Evolutionary conservation across 2,113 vertebrate genomes (phyloP), one percentile per base, ranked within the genome.

Genomic region (Oceanites oceanicus): DNA sequence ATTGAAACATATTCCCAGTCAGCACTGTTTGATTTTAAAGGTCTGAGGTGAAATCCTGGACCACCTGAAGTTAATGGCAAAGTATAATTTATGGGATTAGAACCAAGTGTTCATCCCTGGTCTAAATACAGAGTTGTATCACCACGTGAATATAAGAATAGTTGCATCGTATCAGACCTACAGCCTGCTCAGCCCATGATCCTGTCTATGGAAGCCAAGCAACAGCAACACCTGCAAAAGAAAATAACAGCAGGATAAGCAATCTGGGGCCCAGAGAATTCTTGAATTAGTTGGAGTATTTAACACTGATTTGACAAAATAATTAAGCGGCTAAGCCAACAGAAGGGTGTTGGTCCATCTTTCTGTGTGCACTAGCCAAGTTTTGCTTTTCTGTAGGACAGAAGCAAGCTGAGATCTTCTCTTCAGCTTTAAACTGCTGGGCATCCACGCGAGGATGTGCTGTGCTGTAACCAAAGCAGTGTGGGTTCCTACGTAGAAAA

Each of bases 271-370:
- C 19, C 44, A 90, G 77, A 47, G 32, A 68, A 38, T 67, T 72
- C 13, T 42, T 44, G 14, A 82, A 40, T 50, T 52, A 67, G 7
- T 4, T 59, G 27, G 12, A 67, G 32, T 30, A 13, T 72, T 93
- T 75, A 23, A 78, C 19, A 78, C 4, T 50, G 20, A 22, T 77
- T 74, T 88, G 70, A 55, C 30, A 76, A 79, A 90, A 82, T 32
- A 52, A 34, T 44, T 29, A 52, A 42, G 21, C 0, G 0, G 10
- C 14, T 38, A 47, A 78, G 17, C 16, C 3, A 22, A 42, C 9
- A 38, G 42, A 50, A 42, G 26, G 59, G n/a, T 15, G 3, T 12
- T 49, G 23, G 20, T 76, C 71, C 32, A 1, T 22, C 42, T 68
- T 73, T 20, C 44, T 76, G 16, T 6, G 5, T n/a, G 12, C 20